Conservation (phyloP, 2,113 vertebrate genomes). For the Penelope pileata region DNA sequence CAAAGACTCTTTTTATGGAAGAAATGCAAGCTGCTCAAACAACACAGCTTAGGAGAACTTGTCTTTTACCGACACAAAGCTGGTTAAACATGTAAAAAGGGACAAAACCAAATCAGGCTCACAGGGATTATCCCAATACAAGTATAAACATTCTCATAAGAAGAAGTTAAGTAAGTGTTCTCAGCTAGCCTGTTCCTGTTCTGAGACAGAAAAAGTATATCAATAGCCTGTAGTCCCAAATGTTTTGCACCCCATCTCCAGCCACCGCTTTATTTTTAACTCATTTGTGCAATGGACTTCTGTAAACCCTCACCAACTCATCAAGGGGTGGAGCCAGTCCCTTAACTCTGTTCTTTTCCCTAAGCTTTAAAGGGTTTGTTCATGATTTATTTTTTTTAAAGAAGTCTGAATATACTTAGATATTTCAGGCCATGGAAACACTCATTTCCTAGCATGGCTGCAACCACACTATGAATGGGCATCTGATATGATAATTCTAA, state of each 20-base stretch:
- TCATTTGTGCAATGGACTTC: not conserved
- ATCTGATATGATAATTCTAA: not conserved
- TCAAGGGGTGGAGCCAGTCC: not conserved
- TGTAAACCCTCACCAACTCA: not conserved
- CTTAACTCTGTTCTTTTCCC: not conserved
- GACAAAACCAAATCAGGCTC: not conserved
- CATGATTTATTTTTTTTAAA: not conserved
- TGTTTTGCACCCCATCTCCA: not conserved
- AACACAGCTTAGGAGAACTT: not conserved
- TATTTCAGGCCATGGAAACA: not conserved
- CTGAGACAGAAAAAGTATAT: not conserved
- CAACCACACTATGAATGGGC: not conserved
- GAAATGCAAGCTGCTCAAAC: not conserved
- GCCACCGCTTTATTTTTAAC: slow-evolving; percentile 20
- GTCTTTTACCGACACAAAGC: not conserved
- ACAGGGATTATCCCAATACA: slow-evolving; percentile 18
- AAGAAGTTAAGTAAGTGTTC: slow-evolving; percentile 17
- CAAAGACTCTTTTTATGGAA: not conserved
- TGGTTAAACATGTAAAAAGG: not conserved
- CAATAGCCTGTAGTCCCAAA: not conserved
- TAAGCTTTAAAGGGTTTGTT: not conserved
- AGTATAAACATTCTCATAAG: slow-evolving; percentile 1
- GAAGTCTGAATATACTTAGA: not conserved
- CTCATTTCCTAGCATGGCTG: not conserved
- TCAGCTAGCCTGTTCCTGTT: slow-evolving; percentile 1